Conservation (phyloP, 1,140 invertebrate genomes). For the Caenorhabditis remanei region DNA sequence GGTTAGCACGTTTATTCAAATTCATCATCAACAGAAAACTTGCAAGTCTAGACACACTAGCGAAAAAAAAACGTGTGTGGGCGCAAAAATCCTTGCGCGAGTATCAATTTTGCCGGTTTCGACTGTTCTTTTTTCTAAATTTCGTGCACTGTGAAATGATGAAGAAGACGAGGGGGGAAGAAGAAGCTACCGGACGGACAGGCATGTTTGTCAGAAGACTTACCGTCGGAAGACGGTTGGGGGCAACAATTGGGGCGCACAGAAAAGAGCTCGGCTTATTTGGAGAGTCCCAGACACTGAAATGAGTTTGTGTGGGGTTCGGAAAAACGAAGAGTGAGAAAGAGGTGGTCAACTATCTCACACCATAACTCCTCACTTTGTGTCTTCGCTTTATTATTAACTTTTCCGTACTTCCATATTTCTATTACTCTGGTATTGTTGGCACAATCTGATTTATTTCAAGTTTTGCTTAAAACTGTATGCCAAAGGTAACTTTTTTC, state of each 20-base stretch:
- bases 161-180: not conserved
- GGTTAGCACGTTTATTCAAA: not conserved
- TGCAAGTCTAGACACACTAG: too few relatives aligned
- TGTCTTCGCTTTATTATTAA: conserved; percentile 1
- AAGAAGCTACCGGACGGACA: conserved; percentile 47
- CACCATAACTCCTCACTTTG: conserved; percentile 2
- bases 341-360: conserved; percentile 54
- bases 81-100: not conserved
- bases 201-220: conserved; percentile 49
- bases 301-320: conserved; percentile 46
- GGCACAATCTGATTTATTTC: too few relatives aligned
- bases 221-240: conserved; percentile 36
- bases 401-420: not conserved
- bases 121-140: conserved; percentile 31
- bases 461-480: conserved; percentile 12
- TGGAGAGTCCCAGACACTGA: conserved; percentile 44
- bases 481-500: conserved; percentile 33
- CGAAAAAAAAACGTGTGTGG: conserved; percentile 38
- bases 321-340: conserved; percentile 55
- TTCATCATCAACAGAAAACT: not conserved
- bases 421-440: not conserved
- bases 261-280: conserved; percentile 29
- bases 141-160: conserved; percentile 55
- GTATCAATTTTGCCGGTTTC: conserved; percentile 43
- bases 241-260: conserved; percentile 46